Base-by-base conservation (phyloP, 2,113 vertebrate genomes). In the Theristicus caerulescens region DNA sequence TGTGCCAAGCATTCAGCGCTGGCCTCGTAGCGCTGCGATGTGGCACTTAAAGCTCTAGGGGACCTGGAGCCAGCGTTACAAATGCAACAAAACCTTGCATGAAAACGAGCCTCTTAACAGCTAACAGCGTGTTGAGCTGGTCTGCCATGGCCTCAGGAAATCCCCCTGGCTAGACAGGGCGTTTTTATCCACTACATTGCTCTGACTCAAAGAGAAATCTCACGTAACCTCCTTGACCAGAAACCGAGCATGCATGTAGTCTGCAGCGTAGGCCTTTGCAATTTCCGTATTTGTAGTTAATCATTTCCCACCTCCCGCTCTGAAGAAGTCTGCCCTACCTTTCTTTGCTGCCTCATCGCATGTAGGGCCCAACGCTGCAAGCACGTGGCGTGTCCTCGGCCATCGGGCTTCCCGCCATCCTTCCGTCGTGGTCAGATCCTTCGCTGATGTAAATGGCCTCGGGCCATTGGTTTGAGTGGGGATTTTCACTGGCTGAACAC, bases 61-160 rank as follows among this genome's bases (percentile, higher is more conserved):
- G 93, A 96, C 97, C 92, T 90, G 82, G 81, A 97, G 98, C 97
- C 96, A 98, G 95, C n/a, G n/a, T 97, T 98, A 98, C 96, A 97
- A 97, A 98, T 86, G 83, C 96, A 95, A 96, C 97, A 96, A 95
- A 96, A 98, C 96, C 87, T 97, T 88, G 95, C 91, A 94, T 98
- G 97, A 97, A 98, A 98, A 97, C 38, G 87, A 98, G 96, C 95
- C 95, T 97, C 97, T 98, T 97, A 97, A 70, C 92, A 95, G 93
- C 31, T 97, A 97, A 70, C 92, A 95, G 93, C 31, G 0, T 90
- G 87, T 91, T 84, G 94, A 97, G 97, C 97, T 97, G 98, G 98
- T 97, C 98, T 97, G 97, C 86, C 22, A 95, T 98, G 97, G 97
- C 98, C 98, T 98, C 97, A 74, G 98, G 98, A 98, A 98, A 98